Percentiles rank a stretch among this genome's conserved stretches.
Conservation (phyloP, 2,797 vertebrate genomes). For the Merluccius polli region DNA sequence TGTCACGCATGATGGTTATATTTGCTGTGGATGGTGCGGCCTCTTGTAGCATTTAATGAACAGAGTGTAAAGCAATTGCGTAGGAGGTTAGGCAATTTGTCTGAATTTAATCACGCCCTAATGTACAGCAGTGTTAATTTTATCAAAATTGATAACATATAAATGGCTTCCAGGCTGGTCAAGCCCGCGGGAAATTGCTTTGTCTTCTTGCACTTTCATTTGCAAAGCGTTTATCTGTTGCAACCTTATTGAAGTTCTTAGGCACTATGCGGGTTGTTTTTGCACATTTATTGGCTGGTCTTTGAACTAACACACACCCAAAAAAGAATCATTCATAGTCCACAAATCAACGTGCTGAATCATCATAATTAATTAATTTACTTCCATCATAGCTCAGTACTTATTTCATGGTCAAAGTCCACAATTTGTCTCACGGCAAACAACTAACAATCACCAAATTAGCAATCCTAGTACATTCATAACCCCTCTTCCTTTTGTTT, state of each 20-base stretch:
- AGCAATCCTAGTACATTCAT: background rate
- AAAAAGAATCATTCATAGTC: background rate
- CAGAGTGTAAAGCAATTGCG: constrained; percentile 37
- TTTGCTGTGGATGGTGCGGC: constrained; percentile 27
- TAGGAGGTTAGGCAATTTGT: constrained; percentile 49
- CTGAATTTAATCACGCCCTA: constrained; percentile 51
- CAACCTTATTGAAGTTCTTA: constrained; percentile 43
- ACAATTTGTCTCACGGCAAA: background rate
- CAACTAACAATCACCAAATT: background rate
- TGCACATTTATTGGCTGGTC: constrained; percentile 4
- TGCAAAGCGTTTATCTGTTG: constrained; percentile 35
- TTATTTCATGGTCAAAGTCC: background rate
- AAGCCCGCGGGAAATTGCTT: constrained; percentile 43
- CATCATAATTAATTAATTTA: background rate
- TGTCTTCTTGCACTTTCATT: constrained; percentile 47
- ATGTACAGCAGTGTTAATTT: constrained; percentile 49
- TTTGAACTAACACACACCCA: background rate
- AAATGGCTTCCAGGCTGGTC: constrained; percentile 42
- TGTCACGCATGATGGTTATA: constrained; percentile 31
- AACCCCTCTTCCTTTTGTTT: background rate
- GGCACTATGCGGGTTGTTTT: constrained; percentile 38
- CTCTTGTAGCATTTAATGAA: constrained; percentile 43
- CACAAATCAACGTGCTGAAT: background rate
- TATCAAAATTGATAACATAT: constrained; percentile 51
- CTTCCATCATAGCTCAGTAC: background rate